Conservation (phyloP, 2,113 vertebrate species). For the Cygnus buccinator region DNA sequence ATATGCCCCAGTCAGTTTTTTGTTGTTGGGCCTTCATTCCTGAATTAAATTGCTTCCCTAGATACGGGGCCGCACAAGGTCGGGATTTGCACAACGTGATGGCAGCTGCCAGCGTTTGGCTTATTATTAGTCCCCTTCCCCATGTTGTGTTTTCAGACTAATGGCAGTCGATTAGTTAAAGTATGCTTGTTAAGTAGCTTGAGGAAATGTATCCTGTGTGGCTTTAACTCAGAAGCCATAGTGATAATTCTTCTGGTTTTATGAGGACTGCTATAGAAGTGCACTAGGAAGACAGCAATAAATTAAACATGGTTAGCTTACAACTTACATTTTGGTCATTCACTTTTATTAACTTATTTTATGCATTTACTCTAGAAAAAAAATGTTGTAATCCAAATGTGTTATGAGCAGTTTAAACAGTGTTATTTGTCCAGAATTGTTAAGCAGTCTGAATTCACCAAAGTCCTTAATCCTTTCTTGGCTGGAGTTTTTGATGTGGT, state of each 20-base stretch:
- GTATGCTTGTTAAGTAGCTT: background rate
- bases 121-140: background rate
- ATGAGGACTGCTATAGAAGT: background rate
- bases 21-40: background rate
- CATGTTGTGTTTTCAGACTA: background rate
- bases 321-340: background rate
- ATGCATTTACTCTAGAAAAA: background rate
- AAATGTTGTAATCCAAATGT: background rate
- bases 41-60: background rate
- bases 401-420: background rate
- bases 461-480: background rate
- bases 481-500: background rate
- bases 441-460: background rate
- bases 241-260: background rate
- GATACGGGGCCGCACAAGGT: background rate
- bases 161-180: background rate
- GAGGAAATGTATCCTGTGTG: background rate
- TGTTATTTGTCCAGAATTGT: background rate
- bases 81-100: background rate
- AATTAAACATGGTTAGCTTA: background rate
- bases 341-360: conserved; percentile 17
- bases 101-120: background rate
- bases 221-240: background rate
- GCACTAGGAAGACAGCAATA: background rate
- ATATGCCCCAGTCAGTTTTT: background rate